Conservation (phyloP, 2,797 vertebrate species). For the Cryptoblepharus egeriae region DNA sequence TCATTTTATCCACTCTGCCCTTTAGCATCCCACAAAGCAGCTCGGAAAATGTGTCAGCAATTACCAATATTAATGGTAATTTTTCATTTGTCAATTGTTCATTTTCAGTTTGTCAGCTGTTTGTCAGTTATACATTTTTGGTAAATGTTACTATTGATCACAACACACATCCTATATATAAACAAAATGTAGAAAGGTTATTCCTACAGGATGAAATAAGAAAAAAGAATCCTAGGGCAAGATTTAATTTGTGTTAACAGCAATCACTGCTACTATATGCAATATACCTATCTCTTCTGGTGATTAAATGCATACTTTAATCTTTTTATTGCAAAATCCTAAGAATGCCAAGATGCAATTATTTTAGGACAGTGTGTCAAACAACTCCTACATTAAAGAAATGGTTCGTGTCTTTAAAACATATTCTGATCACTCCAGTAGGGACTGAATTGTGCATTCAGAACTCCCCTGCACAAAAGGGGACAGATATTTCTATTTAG, state of each 20-base stretch:
- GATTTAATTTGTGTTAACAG: not conserved
- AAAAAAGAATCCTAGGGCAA: not conserved
- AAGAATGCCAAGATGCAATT: conserved; percentile 14
- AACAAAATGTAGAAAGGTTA: not conserved
- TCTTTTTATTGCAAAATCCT: conserved; percentile 24
- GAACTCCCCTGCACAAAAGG: not conserved
- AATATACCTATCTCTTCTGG: conserved; percentile 21
- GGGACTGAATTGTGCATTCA: not conserved
- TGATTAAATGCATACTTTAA: conserved; percentile 1
- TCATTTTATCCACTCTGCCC: not conserved
- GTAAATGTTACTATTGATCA: no score
- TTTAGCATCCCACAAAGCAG: no score
- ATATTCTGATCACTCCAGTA: not conserved
- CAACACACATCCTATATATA: no score
- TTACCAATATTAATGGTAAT: not conserved
- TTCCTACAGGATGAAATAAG: no score
- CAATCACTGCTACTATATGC: not conserved
- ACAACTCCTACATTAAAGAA: conserved; percentile 2
- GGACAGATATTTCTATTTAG: not conserved
- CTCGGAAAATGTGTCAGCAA: not conserved
- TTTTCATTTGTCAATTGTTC: no score
- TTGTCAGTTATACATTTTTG: no score
- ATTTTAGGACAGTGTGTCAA: not conserved
- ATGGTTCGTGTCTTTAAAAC: not conserved
- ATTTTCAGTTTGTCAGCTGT: no score